These are phyloP conservation scores for Diphyllodes magnificus DNA, from an alignment of 2,113 vertebrate species.

Conservation along the genomic window DNA sequence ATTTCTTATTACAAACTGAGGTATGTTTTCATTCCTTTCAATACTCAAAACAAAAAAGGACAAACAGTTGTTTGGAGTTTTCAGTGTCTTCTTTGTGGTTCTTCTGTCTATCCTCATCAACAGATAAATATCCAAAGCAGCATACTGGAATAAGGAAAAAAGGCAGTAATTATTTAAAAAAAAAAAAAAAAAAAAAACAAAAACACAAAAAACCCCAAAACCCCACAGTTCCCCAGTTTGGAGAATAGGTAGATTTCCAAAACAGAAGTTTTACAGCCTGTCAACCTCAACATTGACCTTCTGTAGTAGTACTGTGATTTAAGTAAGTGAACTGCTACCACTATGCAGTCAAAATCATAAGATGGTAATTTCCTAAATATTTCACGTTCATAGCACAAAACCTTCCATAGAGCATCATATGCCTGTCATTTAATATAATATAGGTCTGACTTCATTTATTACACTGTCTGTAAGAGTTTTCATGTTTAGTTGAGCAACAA, in stretches of 20 bases:
- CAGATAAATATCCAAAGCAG: not conserved
- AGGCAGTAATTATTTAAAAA: not conserved
- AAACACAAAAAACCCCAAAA: too few species aligned
- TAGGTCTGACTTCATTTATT: not conserved
- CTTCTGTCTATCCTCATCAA: not conserved
- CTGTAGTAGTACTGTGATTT: conserved; percentile 6
- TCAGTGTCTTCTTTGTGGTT: not conserved
- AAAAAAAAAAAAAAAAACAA: not conserved
- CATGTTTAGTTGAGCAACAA: not conserved
- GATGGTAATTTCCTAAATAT: conserved; percentile 29
- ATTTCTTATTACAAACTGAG: not conserved
- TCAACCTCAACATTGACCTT: not conserved
- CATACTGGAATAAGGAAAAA: not conserved
- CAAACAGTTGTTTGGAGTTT: not conserved
- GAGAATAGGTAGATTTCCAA: not conserved
- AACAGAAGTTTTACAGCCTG: conserved; percentile 33
- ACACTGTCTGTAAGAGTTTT: not conserved
- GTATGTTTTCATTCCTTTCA: not conserved
- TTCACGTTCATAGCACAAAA: not conserved
- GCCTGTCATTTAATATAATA: not conserved
- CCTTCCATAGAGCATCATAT: not conserved
- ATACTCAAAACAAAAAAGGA: not conserved
- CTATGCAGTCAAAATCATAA: not conserved
- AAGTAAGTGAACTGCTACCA: not conserved
- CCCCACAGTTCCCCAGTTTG: not conserved